Evolutionary conservation across 2,888 invertebrate genomes (phyloP), one percentile per base, ranked within the genome.

Genomic region (Ochlodes sylvanus): DNA sequence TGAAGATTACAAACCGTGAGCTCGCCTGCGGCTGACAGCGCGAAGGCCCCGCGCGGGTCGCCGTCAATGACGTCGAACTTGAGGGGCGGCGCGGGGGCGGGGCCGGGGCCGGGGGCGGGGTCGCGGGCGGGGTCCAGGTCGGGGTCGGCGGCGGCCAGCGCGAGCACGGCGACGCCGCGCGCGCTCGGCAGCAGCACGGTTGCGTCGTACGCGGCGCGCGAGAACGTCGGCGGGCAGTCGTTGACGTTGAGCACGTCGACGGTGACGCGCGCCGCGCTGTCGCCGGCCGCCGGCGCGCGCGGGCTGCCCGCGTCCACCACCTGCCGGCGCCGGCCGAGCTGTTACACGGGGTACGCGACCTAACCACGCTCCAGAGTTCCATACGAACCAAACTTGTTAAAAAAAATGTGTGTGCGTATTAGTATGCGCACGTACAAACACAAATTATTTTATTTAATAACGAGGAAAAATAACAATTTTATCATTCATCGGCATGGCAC

Each of bases 221-320:
- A 88, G 87, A 99, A 98, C 63, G 94, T 90, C 3, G 98, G 98
- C n/a, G 98, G 95, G 76, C 97, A 97, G 84, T 98, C 98, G 89
- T 99, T 98, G 7, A 98, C 96, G 88, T 98, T 98, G 7, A 91
- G 94, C 38, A 99, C 95, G 68, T 93, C 90, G 32, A 99, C 97
- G 72, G 94, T 92, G 14, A 99, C 98, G 70, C 94, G 94, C 0
- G 98, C 98, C 12, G 96, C 95, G 66, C 95, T 95, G 76, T 96
- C 96, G 0, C 98, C 97, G 76, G 96, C 96, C 0, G 98, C 97
- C 21, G 96, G 95, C 27, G 98, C 90, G 63, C 96, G 95, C 2
- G 99, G 98, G 72, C 95, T 95, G 0, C 98, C 99, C 83, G 96
- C 93, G 88, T 98, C 98, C 41, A 96, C 95, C 2, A 97, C 96